Percentiles rank a stretch among this genome's conserved stretches.
Evolutionary conservation across 1,140 invertebrate species (phyloP).

Genomic region (Meloidogyne chitwoodi): DNA sequence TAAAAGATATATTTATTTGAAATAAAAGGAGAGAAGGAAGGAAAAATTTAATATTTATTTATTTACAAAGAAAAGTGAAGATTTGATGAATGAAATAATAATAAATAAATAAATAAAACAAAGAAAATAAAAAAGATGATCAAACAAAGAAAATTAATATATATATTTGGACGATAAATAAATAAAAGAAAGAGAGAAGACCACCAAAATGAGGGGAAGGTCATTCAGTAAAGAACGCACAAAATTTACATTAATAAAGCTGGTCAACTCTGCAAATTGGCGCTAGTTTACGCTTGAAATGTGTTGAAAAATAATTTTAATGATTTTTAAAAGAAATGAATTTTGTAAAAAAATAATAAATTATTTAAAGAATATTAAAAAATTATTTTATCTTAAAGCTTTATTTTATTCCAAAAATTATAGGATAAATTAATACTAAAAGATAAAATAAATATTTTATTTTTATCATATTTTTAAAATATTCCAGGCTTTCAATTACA

Average conservation of each 20-base stretch:
- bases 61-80: not conserved
- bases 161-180: not conserved
- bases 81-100: not conserved
- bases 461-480: no score
- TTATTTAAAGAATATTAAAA: no score
- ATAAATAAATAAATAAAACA: not conserved
- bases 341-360: not conserved
- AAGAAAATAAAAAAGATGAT: not conserved
- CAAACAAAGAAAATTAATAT: not conserved
- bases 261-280: not conserved
- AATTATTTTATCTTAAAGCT: no score
- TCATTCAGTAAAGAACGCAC: not conserved
- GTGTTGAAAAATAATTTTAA: not conserved
- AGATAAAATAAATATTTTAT: no score
- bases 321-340: not conserved
- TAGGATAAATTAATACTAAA: no score
- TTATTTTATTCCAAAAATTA: no score
- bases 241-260: not conserved
- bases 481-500: no score
- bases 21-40: no score
- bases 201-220: not conserved
- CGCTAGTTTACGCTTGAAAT: not conserved
- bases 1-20: no score
- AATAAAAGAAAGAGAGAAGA: not conserved
- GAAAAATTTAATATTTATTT: no score